Evolutionary conservation across 2,888 invertebrate species (phyloP), one percentile per base, ranked within the genome.

Genomic region (Diadromus collaris): DNA sequence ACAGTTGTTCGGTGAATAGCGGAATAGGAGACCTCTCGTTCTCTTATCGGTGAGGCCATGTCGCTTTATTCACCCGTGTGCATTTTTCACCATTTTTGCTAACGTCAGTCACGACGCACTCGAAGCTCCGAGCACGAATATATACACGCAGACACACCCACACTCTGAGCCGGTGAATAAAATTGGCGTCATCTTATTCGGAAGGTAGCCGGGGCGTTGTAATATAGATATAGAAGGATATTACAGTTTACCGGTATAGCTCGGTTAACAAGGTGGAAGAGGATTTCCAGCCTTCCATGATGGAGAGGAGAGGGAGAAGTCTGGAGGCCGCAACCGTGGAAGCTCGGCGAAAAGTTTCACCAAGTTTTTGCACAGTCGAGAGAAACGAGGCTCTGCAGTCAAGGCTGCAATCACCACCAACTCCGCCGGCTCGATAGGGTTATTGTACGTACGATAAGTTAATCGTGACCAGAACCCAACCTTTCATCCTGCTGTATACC

Each of bases 361-460:
- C 54, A 68, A 76, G 56, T 61, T 75, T 67, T 71, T 51, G 61
- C 67, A 71, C 51, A 74, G 67, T 69, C 65, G 65, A 44, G 64
- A 48, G 65, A 71, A 70, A 63, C 54, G 61, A 65, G 61, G 46
- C 54, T 13, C 10, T 24, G 54, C 19, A 56, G 56, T 56, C 24
- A 44, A 48, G 70, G 54, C 46, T 64, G 44, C 60, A 70, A 71
- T 48, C 74, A 78, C 44, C 64, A 44, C 61, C 51, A 51, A 51
- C 51, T 51, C 51, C 13, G 24, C 51, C 24, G 51, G 24, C 51
- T 21, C 51, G 51, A 51, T 51, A 51, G 51, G 51, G 51, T 51
- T 51, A 51, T 51, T 51, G 51, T 51, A 51, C 51, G 51, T 51
- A 51, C 51, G 51, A 51, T 51, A 51, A 51, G 51, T 51, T 51